phyloP scores from a whole-genome alignment of 2,113 vertebrate genomes.

The Aptenodytes patagonicus region DNA sequence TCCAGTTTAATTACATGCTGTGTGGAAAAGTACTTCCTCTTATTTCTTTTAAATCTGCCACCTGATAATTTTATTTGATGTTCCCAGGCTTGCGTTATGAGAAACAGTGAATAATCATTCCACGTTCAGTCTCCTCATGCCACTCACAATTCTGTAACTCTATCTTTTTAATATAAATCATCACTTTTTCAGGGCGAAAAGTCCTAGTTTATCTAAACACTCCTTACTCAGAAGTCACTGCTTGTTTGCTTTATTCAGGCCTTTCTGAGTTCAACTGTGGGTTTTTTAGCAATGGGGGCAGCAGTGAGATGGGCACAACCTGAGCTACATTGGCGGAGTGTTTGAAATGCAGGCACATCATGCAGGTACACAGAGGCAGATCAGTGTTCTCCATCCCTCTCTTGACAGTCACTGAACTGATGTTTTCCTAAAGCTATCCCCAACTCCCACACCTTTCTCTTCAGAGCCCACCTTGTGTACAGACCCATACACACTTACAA shows the following conservation, averaged over 20 bases:
- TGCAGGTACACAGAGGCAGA: neutral
- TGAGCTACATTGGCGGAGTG: rapidly evolving
- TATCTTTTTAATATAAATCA: neutral
- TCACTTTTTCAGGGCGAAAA: neutral
- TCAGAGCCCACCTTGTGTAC: neutral
- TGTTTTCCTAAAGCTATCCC: neutral
- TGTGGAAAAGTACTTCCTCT: neutral
- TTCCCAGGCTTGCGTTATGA: neutral
- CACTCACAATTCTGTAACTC: neutral
- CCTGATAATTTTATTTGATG: neutral
- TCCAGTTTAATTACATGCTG: neutral
- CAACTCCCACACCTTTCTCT: neutral
- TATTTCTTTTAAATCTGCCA: slow-evolving; percentile 15
- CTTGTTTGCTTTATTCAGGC: neutral
- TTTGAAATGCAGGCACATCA: neutral
- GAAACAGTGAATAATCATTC: neutral
- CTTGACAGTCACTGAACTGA: neutral
- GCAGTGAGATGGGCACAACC: neutral
- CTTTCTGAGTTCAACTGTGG: neutral
- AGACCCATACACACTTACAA: neutral
- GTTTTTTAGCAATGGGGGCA: neutral
- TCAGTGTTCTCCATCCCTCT: neutral
- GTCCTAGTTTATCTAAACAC: neutral
- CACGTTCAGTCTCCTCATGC: neutral
- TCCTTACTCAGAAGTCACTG: neutral